Percentiles rank a stretch among this genome's conserved stretches.
Evolutionary conservation across 2,888 invertebrate genomes (phyloP).

Genomic region (Shargacucullia verbasci): DNA sequence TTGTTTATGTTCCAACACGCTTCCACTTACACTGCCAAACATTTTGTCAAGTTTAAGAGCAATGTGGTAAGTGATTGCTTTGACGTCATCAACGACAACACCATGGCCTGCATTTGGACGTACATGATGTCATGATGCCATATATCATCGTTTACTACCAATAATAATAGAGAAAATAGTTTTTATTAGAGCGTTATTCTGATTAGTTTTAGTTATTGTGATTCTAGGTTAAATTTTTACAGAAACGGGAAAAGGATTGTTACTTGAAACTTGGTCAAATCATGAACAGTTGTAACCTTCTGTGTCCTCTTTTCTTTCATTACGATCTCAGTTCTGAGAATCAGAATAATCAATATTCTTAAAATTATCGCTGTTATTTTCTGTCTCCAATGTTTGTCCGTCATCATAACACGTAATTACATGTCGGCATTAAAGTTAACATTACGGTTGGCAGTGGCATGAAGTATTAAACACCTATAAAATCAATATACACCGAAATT

Average conservation of each 20-base stretch:
- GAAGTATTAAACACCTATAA: slow-evolving; percentile 38
- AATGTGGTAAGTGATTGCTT: slow-evolving; percentile 43
- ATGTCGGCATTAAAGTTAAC: slow-evolving; percentile 28
- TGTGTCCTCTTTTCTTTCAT: not conserved
- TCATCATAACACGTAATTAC: slow-evolving; percentile 14
- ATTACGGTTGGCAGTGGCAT: slow-evolving; percentile 32
- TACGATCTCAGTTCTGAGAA: too few species aligned
- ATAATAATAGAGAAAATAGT: slow-evolving; percentile 1
- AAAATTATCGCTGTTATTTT: slow-evolving; percentile 5
- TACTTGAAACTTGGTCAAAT: too few species aligned
- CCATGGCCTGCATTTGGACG: slow-evolving; percentile 6
- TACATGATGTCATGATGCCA: not conserved
- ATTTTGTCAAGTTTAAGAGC: slow-evolving; percentile 47
- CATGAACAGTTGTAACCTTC: not conserved
- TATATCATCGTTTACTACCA: slow-evolving; percentile 11
- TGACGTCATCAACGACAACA: slow-evolving; percentile 36
- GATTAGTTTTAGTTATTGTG: too few species aligned
- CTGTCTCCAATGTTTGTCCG: slow-evolving; percentile 9
- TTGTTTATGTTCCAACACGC: slow-evolving; percentile 46
- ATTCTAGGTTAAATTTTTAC: too few species aligned
- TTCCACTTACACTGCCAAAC: slow-evolving; percentile 48
- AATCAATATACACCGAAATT: slow-evolving; percentile 37
- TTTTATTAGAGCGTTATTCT: too few species aligned
- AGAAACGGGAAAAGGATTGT: too few species aligned
- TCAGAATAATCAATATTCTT: not conserved